Percentiles rank a stretch among this genome's conserved stretches.
Evolutionary conservation across 2,113 vertebrate genomes (phyloP).

Genomic region (Thermophis baileyi): DNA sequence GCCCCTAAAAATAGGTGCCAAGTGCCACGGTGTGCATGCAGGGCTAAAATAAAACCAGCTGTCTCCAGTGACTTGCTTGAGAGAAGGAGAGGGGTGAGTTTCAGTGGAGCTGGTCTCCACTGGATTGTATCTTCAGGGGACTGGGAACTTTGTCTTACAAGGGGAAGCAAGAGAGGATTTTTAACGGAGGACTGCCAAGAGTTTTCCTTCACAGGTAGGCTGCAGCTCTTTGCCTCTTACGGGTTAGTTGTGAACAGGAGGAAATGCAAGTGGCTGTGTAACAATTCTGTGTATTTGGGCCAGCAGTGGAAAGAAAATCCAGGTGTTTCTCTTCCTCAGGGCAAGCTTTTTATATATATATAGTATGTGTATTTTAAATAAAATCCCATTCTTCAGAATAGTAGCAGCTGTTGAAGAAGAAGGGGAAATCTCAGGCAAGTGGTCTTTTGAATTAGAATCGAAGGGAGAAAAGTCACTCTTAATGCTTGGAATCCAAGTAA

Average conservation of each 20-base stretch:
- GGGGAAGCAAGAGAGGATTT: slow-evolving; percentile 45
- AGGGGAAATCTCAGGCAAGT: neutral
- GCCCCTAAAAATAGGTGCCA: slow-evolving; percentile 76
- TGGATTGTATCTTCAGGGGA: slow-evolving; percentile 66
- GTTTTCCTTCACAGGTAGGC: slow-evolving; percentile 16
- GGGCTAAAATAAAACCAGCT: slow-evolving; percentile 86
- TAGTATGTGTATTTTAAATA: neutral
- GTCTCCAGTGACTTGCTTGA: slow-evolving; percentile 66
- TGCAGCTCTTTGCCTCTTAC: slow-evolving; percentile 4
- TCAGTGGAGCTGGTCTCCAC: slow-evolving; percentile 85
- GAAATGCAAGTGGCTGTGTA: slow-evolving; percentile 38
- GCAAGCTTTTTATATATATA: neutral
- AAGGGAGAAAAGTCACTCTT: neutral
- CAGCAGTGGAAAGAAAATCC: neutral
- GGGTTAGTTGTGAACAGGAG: neutral
- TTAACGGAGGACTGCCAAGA: slow-evolving; percentile 61
- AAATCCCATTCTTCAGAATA: neutral
- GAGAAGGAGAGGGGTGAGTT: slow-evolving; percentile 66
- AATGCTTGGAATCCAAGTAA: neutral
- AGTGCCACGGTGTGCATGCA: slow-evolving; percentile 62
- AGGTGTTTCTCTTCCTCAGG: neutral
- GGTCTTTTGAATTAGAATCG: neutral
- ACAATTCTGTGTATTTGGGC: neutral
- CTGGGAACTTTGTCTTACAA: slow-evolving; percentile 68
- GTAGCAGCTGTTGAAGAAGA: neutral